Percentiles rank a stretch among this genome's conserved stretches.
phyloP scores from a whole-genome alignment of 1,140 invertebrate species.

The Hestina assimilis region DNA sequence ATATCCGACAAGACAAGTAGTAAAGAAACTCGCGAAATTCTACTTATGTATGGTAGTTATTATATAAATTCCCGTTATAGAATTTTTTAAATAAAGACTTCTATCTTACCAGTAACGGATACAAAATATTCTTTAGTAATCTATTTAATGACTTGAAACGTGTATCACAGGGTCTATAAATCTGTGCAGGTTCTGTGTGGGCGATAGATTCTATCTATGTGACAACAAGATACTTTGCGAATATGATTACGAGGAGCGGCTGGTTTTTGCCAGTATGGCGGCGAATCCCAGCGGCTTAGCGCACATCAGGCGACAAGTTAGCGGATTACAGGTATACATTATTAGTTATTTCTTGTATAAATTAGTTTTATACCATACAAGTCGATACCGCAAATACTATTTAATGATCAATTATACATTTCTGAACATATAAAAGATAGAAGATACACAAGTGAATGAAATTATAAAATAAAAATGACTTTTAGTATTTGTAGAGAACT shows the following conservation, averaged over 20 bases:
- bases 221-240: constrained; percentile 99
- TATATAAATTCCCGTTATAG: background rate
- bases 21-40: too few relatives aligned
- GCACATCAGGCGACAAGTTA: constrained; percentile 92
- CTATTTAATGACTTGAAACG: constrained; percentile 70
- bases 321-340: constrained; percentile 81
- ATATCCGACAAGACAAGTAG: too few relatives aligned
- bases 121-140: background rate
- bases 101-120: background rate
- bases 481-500: too few relatives aligned
- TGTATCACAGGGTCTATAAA: constrained; percentile 93
- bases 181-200: constrained; percentile 98
- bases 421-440: too few relatives aligned
- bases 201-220: constrained; percentile 96
- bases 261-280: constrained; percentile 94
- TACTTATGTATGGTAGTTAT: too few relatives aligned
- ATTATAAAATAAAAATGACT: too few relatives aligned
- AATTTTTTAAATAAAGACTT: background rate
- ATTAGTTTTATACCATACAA: background rate
- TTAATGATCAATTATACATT: too few relatives aligned
- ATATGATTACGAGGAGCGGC: constrained; percentile 96
- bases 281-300: constrained; percentile 91
- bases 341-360: background rate
- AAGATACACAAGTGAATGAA: too few relatives aligned
- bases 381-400: background rate